Base-by-base conservation (phyloP, 1,140 invertebrate genomes). In the Agrypnia vestita region DNA sequence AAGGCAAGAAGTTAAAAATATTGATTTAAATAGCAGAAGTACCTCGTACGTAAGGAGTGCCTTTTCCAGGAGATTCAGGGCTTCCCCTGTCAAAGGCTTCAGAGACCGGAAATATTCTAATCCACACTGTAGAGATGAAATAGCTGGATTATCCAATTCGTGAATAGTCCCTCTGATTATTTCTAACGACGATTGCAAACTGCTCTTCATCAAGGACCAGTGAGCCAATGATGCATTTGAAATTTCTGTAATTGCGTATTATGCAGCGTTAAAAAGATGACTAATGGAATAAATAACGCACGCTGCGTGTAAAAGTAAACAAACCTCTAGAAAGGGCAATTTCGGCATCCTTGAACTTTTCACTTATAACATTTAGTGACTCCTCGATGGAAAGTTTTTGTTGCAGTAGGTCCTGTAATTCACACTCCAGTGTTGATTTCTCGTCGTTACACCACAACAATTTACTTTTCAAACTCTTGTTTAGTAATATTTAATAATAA, bases 81-180 rank as follows among this genome's bases (percentile, higher is more conserved):
- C 11, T 6, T 80, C 61, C 44, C 73, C 79, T 8, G 82, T 64
- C n/a, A 75, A 35, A 9, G 82, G 79, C n/a, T 80, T 53, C 46
- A 93, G 85, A 85, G 86, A 89, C 82, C 85, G 84, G 53, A 94
- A 86, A 85, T 93, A 94, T 86, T 94, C 92, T 74, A 94, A 92
- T 46, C 93, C 93, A 84, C 94, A 95, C 49, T 92, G 93, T 25
- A 94, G 86, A 46, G 92, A 91, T 1, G 93, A 91, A 82, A 94
- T 90, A 4, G 93, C 91, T 3, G 94, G 93, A 88, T 94, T 94
- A 82, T 94, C 93, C 82, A 94, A 89, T 83, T 93, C 91, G 62
- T 92, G 90, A 76, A 94, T 88, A 0, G 93, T 90, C 83, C 91
- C 88, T 84, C 91, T 88, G 47, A 95, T 85, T 79, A 94, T 92